Evolutionary conservation across 2,888 invertebrate species (phyloP).

Genomic region (Diaphora mendica): DNA sequence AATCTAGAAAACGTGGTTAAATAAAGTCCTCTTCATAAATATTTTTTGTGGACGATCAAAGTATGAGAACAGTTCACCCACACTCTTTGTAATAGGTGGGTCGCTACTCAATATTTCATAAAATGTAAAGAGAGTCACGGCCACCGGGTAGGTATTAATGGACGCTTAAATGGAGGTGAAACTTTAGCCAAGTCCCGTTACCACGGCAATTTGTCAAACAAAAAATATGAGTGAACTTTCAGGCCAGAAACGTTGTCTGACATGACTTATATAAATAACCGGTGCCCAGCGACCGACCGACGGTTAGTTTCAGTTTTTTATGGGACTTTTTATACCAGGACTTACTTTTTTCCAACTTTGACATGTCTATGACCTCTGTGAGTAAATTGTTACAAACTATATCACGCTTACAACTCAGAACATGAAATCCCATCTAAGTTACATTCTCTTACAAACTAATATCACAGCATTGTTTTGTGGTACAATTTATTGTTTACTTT

Average conservation of each 20-base stretch:
- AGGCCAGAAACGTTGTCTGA: constrained; percentile 76
- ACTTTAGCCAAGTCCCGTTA: constrained; percentile 82
- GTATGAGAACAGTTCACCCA: constrained; percentile 1
- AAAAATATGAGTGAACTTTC: constrained; percentile 83
- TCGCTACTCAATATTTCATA: constrained; percentile 55
- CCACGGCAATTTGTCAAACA: constrained; percentile 83
- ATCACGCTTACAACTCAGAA: neutral
- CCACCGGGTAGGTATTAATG: constrained; percentile 74
- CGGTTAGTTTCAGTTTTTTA: constrained; percentile 68
- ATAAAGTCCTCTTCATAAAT: neutral
- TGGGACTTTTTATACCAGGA: constrained; percentile 61
- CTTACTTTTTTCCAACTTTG: constrained; percentile 51
- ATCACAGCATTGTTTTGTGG: neutral
- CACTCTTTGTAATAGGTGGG: constrained; percentile 35
- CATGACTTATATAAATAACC: constrained; percentile 81
- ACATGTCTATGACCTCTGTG: constrained; percentile 38
- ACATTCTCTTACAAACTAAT: neutral
- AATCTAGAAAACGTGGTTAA: neutral
- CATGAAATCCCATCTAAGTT: neutral
- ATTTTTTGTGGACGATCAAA: constrained; percentile 2
- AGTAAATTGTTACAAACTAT: constrained; percentile 36
- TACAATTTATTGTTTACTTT: neutral
- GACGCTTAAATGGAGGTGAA: constrained; percentile 81
- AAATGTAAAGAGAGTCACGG: constrained; percentile 67
- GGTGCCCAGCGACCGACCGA: constrained; percentile 59